Base-by-base conservation (phyloP, 2,888 invertebrate genomes). In the Gonocerus acuteangulatus region DNA sequence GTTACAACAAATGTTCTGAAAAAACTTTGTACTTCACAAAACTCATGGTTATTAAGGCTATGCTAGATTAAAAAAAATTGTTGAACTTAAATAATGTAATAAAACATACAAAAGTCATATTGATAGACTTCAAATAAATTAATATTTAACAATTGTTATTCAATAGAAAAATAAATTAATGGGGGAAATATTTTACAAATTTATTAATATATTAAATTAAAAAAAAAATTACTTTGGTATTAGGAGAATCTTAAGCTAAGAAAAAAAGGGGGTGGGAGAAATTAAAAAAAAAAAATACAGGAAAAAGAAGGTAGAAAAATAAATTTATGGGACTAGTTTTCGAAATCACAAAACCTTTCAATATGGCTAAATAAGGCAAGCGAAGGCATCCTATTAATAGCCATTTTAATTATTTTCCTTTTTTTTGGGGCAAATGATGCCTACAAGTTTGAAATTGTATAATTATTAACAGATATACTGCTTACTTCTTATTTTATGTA, bases 271-370 rank as follows among this genome's bases (percentile, higher is more conserved):
- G 9, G 22, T 22, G 34, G 7, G 36, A 51, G 2, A 19, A 36
- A 21, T 22, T 21, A 9, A 21, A 48, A 22, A 16, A 39, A 52
- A 22, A 42, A 51, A 49, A 11, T 13, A 19, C n/a, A n/a, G 34
- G 51, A 6, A 34, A n/a, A 19, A 3, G 27, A 11, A 48, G 32
- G 16, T 34, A 18, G 16, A 36, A 15, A 51, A 51, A 51, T 42
- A 54, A 51, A 54, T 42, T 54, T 39, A 42, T 42, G 42, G 16
- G 54, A 54, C 54, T 54, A 54, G 54, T 54, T 42, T 54, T 39
- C 21, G 11, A 54, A 54, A 54, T 54, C 54, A 54, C 54, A 54
- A 42, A 19, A 42, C 22, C 22, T 16, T n/a, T 54, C 34, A 42
- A 21, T 22, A 42, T 48, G 23, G 27, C 34, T 13, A 19, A n/a